Percentiles rank a stretch among this genome's conserved stretches.
Evolutionary conservation across 2,113 vertebrate genomes (phyloP).

Genomic region (Scolopax mira): DNA sequence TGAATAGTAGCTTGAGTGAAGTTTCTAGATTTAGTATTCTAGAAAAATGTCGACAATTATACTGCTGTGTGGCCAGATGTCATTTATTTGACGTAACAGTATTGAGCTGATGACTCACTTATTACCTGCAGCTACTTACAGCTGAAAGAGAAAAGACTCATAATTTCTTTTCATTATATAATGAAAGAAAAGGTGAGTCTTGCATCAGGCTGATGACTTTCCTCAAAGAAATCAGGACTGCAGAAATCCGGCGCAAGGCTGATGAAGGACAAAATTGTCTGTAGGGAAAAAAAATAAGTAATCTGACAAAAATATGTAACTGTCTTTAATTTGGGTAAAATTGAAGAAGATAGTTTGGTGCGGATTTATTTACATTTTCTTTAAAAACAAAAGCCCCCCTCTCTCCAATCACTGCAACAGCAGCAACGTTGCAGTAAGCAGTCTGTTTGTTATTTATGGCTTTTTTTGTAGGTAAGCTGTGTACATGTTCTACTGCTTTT

Average conservation of each 20-base stretch:
- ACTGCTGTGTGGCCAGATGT: not conserved
- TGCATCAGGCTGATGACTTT: not conserved
- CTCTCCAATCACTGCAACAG: not conserved
- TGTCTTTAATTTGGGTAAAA: not conserved
- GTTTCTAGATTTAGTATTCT: not conserved
- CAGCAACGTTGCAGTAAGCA: not conserved
- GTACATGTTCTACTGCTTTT: not conserved
- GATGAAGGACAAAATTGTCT: not conserved
- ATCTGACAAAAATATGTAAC: not conserved
- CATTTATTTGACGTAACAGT: not conserved
- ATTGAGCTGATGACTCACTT: not conserved
- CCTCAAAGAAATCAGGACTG: not conserved
- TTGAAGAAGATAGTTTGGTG: not conserved
- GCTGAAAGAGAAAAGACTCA: not conserved
- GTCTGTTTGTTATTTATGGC: not conserved
- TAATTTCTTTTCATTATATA: not conserved
- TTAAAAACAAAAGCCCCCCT: not conserved
- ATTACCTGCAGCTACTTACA: not conserved
- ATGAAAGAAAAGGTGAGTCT: not conserved
- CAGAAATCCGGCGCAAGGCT: not conserved
- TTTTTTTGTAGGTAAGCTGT: not conserved
- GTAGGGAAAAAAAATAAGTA: not conserved
- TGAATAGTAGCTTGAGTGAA: not conserved
- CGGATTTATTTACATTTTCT: not conserved
- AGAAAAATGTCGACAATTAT: not conserved